Percentiles rank a stretch among this genome's conserved stretches.
These are phyloP conservation scores for Phalloptychus januarius DNA, from an alignment of 2,797 vertebrate genomes.

Conservation along the genomic window DNA sequence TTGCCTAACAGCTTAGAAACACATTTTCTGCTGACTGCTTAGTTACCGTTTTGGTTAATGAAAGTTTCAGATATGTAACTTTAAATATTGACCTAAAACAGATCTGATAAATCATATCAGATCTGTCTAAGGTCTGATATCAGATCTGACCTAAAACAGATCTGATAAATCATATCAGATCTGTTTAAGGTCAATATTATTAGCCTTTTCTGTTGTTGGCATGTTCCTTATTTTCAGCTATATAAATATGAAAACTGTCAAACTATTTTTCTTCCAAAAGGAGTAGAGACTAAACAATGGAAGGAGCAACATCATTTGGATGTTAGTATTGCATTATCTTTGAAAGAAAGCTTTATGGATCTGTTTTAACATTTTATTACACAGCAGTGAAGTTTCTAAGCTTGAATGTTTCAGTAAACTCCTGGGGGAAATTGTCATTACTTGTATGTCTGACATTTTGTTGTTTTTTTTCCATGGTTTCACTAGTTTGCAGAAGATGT, in stretches of 20 bases:
- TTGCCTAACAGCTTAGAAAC: no score
- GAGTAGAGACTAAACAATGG: neutral
- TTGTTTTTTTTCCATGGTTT: no score
- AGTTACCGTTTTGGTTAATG: no score
- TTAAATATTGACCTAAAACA: no score
- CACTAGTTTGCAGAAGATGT: no score
- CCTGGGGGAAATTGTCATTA: neutral
- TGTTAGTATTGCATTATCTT: neutral
- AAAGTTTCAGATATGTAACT: no score
- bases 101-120: no score
- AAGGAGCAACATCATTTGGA: neutral
- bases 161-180: no score
- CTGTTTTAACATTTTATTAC: neutral
- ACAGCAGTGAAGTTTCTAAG: neutral
- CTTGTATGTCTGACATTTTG: neutral
- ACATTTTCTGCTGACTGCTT: no score
- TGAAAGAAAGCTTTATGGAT: neutral
- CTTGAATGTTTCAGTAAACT: neutral
- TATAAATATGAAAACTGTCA: neutral
- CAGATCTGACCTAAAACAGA: no score
- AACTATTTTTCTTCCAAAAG: neutral
- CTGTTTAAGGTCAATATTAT: no score
- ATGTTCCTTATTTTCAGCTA: neutral
- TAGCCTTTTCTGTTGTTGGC: neutral
- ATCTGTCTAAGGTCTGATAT: no score